Conservation (phyloP, 2,888 invertebrate genomes). For the Epirrhoe alternata region DNA sequence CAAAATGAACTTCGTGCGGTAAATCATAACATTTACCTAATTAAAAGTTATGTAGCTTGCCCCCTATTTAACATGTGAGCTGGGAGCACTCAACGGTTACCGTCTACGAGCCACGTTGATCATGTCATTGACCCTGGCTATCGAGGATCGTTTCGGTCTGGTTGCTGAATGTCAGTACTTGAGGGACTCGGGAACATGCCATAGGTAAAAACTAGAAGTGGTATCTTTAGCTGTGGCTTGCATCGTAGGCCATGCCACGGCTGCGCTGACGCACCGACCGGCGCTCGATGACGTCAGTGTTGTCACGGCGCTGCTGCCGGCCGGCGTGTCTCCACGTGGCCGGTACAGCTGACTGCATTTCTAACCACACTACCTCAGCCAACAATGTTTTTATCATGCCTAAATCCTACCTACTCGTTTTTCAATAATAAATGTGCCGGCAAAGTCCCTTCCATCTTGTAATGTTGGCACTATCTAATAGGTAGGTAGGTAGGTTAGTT, state of each 20-base stretch:
- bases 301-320: constrained; percentile 49
- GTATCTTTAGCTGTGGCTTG: background rate
- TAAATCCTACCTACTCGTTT: background rate
- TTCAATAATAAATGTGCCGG: no score
- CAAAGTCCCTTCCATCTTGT: background rate
- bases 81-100: constrained; percentile 53
- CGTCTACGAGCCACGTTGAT: constrained; percentile 51
- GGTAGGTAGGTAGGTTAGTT: background rate
- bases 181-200: constrained; percentile 61
- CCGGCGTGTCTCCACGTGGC: constrained; percentile 54
- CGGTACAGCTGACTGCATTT: constrained; percentile 61
- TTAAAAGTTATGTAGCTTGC: constrained; percentile 22
- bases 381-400: background rate
- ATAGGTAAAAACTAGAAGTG: background rate
- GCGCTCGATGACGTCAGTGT: constrained; percentile 24
- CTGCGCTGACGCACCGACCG: background rate
- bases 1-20: constrained; percentile 11
- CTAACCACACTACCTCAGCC: constrained; percentile 6
- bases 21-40: constrained; percentile 19
- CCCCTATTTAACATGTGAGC: constrained; percentile 43
- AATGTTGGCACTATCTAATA: background rate
- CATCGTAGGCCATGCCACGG: background rate
- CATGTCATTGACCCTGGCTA: constrained; percentile 73
- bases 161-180: constrained; percentile 67
- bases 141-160: constrained; percentile 71